These are phyloP conservation scores for Trinectes maculatus DNA, from an alignment of 2,113 vertebrate genomes.

Conservation along the genomic window DNA sequence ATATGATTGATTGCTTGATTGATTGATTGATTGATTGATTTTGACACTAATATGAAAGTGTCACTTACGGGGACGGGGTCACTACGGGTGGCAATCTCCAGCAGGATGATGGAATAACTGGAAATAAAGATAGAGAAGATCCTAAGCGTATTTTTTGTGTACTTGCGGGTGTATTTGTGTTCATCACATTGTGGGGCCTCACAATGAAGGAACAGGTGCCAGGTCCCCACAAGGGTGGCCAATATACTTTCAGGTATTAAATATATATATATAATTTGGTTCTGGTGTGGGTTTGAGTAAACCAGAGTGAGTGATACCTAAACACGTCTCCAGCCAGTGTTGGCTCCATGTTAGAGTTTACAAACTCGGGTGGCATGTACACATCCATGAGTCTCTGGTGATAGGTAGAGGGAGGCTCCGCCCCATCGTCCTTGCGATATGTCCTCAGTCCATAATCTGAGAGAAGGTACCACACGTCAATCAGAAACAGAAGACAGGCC, in stretches of 20 bases:
- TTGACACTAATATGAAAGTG: background rate
- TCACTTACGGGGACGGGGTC: constrained; percentile 83
- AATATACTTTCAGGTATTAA: no score
- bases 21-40: background rate
- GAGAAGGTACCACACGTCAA: background rate
- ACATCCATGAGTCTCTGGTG: constrained; percentile 79
- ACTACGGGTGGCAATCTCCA: constrained; percentile 87
- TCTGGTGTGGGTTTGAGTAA: no score
- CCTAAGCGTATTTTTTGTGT: background rate
- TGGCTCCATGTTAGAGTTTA: constrained; percentile 74
- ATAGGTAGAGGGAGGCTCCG: constrained; percentile 70
- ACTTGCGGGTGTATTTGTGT: constrained; percentile 1
- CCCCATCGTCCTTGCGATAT: constrained; percentile 81
- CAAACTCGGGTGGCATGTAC: constrained; percentile 84
- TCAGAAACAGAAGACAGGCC: background rate
- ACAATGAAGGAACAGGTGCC: no score
- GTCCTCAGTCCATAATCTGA: constrained; percentile 85
- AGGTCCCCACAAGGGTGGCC: no score
- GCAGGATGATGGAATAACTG: constrained; percentile 87
- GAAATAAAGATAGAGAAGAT: constrained; percentile 35
- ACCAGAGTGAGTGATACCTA: constrained; percentile 76
- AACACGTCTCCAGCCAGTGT: constrained; percentile 83
- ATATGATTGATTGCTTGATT: background rate
- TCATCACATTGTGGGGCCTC: background rate
- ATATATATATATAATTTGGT: no score